Base-by-base conservation (phyloP, 1,140 invertebrate species). In the Polypedilum pembai region DNA sequence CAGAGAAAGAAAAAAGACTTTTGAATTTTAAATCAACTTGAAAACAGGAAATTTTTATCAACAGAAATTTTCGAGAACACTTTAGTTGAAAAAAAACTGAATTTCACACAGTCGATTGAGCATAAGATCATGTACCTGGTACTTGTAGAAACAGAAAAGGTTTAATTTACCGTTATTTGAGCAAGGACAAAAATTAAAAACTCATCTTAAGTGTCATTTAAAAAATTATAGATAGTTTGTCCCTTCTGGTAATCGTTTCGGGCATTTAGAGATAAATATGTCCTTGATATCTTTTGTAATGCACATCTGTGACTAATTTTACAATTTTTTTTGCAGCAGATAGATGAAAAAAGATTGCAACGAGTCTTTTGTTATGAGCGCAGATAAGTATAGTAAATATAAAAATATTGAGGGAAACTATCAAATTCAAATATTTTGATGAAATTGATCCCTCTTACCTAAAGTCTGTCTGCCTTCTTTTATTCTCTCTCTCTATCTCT, bases 221-320 rank as follows among this genome's bases (percentile, higher is more conserved):
- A 33, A 33, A 33, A 33, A 33, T 33, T 33, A 33, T 33, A 33
- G 24, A 33, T 33, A 33, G 24, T 33, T 33, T 33, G 24, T 33
- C 24, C 24, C 24, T 33, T 33, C 24, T 33, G 24, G n/a, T 56
- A n/a, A 56, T 56, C 12, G 12, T n/a, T n/a, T 56, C 12, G 12
- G 45, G 45, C 45, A 56, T 56, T 56, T 56, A 56, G 45, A 56
- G 45, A 56, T n/a, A 56, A 56, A 56, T 56, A 12, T 69, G 24
- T 5, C 24, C 24, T 33, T 33, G 1, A 33, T 33, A 33, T 33
- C 24, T 33, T 33, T 33, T 33, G 24, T 33, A 33, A 33, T 33
- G 24, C 65, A 69, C 65, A 69, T 69, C 65, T 69, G 65, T 21
- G 65, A 69, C 65, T 69, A 69, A 69, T 69, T 69, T 20, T 21